A percentile compares a stretch with the other conserved stretches of the same genome.
Evolutionary conservation across 1,140 invertebrate species (phyloP).

Genomic region (Colletes gigas): DNA sequence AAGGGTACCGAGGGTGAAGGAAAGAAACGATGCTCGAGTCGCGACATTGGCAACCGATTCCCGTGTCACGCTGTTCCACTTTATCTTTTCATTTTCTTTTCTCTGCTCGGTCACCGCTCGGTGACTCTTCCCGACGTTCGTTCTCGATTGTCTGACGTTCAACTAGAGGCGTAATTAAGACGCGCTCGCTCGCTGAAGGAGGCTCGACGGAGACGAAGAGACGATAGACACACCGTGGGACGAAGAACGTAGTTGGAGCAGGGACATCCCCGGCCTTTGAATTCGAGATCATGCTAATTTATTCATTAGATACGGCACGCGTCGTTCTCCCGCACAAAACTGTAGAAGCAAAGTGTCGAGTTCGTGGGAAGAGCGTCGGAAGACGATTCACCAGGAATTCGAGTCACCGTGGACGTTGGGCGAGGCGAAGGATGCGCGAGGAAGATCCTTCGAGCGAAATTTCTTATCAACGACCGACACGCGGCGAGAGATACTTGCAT

Average conservation of each 20-base stretch:
- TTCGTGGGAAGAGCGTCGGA: too few relatives aligned
- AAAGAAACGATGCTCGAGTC: neutral
- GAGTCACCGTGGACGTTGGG: too few relatives aligned
- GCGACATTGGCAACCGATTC: neutral
- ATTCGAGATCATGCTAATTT: conserved; percentile 32
- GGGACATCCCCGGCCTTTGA: neutral
- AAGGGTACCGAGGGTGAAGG: too few relatives aligned
- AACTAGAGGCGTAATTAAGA: conserved; percentile 43
- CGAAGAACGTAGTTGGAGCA: neutral
- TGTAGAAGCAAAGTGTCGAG: neutral
- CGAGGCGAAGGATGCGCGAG: too few relatives aligned
- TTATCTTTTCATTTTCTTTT: too few relatives aligned
- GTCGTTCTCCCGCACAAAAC: neutral
- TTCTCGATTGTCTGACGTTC: neutral
- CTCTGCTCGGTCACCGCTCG: neutral
- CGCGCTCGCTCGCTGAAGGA: neutral
- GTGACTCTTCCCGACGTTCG: conserved; percentile 5
- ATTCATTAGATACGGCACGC: conserved; percentile 23
- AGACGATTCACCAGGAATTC: too few relatives aligned
- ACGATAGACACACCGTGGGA: neutral
- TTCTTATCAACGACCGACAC: too few relatives aligned
- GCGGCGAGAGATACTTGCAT: too few relatives aligned
- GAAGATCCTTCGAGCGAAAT: too few relatives aligned
- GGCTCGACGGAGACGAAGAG: neutral
- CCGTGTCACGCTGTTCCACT: too few relatives aligned